Evolutionary conservation across 64 coral and sea anemone species (phyloP).

Genomic region (Dendrophyllia cribrosa): DNA sequence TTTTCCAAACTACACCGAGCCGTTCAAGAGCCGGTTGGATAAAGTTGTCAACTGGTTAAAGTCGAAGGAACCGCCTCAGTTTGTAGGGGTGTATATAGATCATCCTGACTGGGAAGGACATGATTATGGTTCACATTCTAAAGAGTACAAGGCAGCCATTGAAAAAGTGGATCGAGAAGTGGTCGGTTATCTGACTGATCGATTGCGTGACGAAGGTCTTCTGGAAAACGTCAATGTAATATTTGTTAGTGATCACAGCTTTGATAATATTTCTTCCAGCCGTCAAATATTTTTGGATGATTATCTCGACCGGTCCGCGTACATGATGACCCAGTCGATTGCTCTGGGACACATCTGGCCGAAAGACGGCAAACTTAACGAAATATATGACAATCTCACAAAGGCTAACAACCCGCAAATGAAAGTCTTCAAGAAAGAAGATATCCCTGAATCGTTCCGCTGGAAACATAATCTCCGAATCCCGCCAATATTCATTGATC

Average conservation of each 20-base stretch:
- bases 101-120: slow-evolving; percentile 75
- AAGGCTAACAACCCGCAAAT: not conserved
- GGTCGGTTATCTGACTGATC: slow-evolving; percentile 33
- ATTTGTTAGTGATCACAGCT: slow-evolving; percentile 52
- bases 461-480: slow-evolving; percentile 84
- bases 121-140: not conserved
- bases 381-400: slow-evolving; percentile 76
- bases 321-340: slow-evolving; percentile 20
- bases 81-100: slow-evolving; percentile 80
- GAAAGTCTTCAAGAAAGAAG: slow-evolving; percentile 68
- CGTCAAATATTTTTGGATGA: slow-evolving; percentile 26
- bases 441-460: slow-evolving; percentile 54
- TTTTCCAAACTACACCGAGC: slow-evolving; percentile 69
- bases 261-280: slow-evolving; percentile 6
- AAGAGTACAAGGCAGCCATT: slow-evolving; percentile 34
- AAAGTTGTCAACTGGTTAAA: slow-evolving; percentile 73
- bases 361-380: not conserved
- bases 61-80: slow-evolving; percentile 70
- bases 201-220: slow-evolving; percentile 9
- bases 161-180: slow-evolving; percentile 54
- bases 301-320: slow-evolving; percentile 2
- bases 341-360: slow-evolving; percentile 57
- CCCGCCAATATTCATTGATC: slow-evolving; percentile 64
- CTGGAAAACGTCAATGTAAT: slow-evolving; percentile 46
- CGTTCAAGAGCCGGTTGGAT: slow-evolving; percentile 55